These are phyloP conservation scores for Ophthalmolycus amberensis DNA, from an alignment of 2,113 vertebrate species.

Conservation along the genomic window DNA sequence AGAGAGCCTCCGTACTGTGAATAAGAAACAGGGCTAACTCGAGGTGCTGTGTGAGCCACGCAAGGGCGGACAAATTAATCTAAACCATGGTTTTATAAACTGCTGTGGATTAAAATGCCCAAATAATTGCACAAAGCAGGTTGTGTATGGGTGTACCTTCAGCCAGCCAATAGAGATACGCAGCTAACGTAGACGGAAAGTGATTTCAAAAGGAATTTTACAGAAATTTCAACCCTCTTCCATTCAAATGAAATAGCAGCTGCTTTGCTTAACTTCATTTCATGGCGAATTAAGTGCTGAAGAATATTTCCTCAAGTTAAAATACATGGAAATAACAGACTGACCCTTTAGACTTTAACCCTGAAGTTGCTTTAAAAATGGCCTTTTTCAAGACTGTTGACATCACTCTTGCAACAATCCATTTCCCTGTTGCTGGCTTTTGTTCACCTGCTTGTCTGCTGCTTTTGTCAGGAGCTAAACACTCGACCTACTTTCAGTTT, in stretches of 20 bases:
- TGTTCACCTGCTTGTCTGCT: slow-evolving; percentile 54
- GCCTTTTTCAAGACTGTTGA: slow-evolving; percentile 50
- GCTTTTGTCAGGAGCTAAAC: slow-evolving; percentile 67
- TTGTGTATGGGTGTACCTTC: neutral
- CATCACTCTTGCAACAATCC: slow-evolving; percentile 21
- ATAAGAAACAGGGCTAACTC: slow-evolving; percentile 49
- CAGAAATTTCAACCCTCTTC: neutral
- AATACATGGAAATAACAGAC: slow-evolving; percentile 14
- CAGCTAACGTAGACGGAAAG: neutral
- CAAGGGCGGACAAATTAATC: slow-evolving; percentile 24
- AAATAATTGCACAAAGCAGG: slow-evolving; percentile 15
- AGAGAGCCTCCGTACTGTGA: slow-evolving; percentile 50
- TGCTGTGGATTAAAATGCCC: slow-evolving; percentile 2
- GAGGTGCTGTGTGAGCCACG: slow-evolving; percentile 1
- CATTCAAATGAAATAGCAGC: neutral
- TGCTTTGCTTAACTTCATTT: neutral
- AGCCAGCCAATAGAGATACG: neutral
- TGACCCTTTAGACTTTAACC: slow-evolving; percentile 27
- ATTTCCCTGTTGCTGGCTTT: slow-evolving; percentile 56
- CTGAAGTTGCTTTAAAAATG: slow-evolving; percentile 31
- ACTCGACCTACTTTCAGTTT: slow-evolving; percentile 59
- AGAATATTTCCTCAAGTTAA: neutral
- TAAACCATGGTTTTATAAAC: slow-evolving; percentile 10
- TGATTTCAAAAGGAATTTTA: neutral
- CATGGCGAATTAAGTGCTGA: neutral